Base-by-base conservation (phyloP, 2,888 invertebrate genomes). In the Trichopoda pennipes region DNA sequence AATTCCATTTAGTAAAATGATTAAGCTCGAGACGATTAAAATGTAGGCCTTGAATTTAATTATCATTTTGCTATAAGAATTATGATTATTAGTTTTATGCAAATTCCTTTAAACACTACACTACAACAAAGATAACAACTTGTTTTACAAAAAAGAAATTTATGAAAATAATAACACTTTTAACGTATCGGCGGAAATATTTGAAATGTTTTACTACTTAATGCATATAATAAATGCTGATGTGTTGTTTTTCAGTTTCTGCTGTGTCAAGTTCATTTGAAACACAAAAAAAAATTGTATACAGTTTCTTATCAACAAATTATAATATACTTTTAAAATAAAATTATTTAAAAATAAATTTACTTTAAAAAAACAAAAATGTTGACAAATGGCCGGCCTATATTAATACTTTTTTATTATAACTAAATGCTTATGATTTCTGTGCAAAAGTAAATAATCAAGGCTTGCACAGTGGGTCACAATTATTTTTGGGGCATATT, bases 211-310 rank as follows among this genome's bases (percentile, higher is more conserved):
- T 44, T 16, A 10, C n/a, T 16, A 47, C 23, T 70, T 23, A 21
- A 72, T 58, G 10, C 63, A 64, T 51, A 58, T 51, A 70, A 42
- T 58, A 75, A 66, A 47, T 55, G 21, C 63, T 70, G 14, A 63
- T 70, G 63, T 60, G 66, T 49, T 69, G 61, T 69, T 66, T 58
- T 38, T 38, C 58, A 47, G 64, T 28, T 68, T 60, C 44, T 47
- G 47, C 68, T 72, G 76, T 81, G 72, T 81, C 81, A 81, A 81
- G 80, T 81, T 81, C 80, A 76, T 72, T 81, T 72, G 35, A 55
- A 61, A 47, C 17, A 56, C 19, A 70, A 21, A 61, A 47, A 28
- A 42, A 77, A 42, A 51, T 14, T 51, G n/a, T 14, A 63, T 7
- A 49, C 23, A 81, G 60, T 42, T 64, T 70, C 64, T 76, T 76